Evolutionary conservation across 2,888 invertebrate species (phyloP), one percentile per base, ranked within the genome.

Genomic region (Limnephilus lunatus): DNA sequence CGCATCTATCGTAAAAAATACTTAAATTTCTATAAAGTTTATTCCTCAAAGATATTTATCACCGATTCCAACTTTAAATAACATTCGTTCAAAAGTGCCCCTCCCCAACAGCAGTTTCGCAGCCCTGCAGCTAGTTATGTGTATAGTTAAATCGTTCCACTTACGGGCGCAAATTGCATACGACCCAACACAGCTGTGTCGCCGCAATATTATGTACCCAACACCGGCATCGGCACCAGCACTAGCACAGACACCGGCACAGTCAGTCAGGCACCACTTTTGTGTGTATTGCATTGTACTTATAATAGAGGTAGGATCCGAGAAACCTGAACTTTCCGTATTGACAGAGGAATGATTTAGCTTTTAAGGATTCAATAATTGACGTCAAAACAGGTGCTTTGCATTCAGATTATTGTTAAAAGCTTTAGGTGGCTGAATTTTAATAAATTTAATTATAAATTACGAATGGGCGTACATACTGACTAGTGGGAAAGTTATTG

Each of bases 121-220:
- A 35, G 81, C 68, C 91, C 92, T 92, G 48, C 86, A 81, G 80
- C 88, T 83, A 90, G 93, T 91, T 91, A 91, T 92, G 92, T 93
- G 91, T 92, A 92, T 92, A 93, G 93, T 93, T 93, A 93, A 93
- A 92, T 92, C 92, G 93, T 91, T 90, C 92, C 92, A 93, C 93
- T 93, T 92, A 93, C 92, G 90, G 92, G 87, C 92, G 93, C 92
- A 93, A 93, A 93, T 93, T 93, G 93, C 93, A 93, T 93, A 93
- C 92, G 92, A 91, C 91, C 93, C 81, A 87, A 88, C 91, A 90
- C 93, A 93, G 93, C 93, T 93, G 93, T 92, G 87, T 83, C 93
- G 53, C 92, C 88, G n/a, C 88, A 81, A 31, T 87, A 87, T 88
- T 87, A 87, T 88, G 88, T 89, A 53, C 48, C 82, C 82, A 31